Evolutionary conservation across 2,113 vertebrate species (phyloP).

Genomic region (Deroptyus accipitrinus): DNA sequence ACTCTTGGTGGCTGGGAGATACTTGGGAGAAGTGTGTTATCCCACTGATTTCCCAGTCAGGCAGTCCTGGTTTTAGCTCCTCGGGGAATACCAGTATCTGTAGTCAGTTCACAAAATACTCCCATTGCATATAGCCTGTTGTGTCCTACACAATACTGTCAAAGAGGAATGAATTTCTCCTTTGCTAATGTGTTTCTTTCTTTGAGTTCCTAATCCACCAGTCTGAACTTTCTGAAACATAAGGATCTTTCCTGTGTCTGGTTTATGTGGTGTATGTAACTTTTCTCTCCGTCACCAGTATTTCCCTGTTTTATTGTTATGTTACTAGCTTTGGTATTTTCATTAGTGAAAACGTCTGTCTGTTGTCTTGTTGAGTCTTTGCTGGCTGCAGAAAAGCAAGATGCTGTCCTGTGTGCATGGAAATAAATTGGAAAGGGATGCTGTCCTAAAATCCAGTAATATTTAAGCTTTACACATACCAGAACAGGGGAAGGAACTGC

Average conservation of each 20-base stretch:
- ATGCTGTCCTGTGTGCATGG: neutral
- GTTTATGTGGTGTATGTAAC: neutral
- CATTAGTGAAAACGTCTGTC: neutral
- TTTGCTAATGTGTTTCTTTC: neutral
- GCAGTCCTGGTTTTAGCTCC: neutral
- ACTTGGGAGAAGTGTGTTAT: neutral
- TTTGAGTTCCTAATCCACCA: neutral
- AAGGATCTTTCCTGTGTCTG: neutral
- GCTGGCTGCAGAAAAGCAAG: neutral
- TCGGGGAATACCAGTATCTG: neutral
- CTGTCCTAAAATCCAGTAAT: neutral
- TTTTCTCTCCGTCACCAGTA: neutral
- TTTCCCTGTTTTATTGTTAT: neutral
- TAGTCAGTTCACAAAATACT: neutral
- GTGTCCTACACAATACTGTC: neutral
- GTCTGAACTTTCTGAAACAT: neutral
- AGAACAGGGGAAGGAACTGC: neutral
- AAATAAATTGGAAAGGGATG: neutral
- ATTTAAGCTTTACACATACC: neutral
- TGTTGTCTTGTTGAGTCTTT: neutral
- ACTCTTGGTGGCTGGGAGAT: neutral
- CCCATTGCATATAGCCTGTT: neutral
- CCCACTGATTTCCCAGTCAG: neutral
- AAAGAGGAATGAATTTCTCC: neutral
- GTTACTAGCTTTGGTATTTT: neutral